Percentiles rank a stretch among this genome's conserved stretches.
phyloP scores from a whole-genome alignment of 2,797 vertebrate genomes.

The Sebastes hubbsi region DNA sequence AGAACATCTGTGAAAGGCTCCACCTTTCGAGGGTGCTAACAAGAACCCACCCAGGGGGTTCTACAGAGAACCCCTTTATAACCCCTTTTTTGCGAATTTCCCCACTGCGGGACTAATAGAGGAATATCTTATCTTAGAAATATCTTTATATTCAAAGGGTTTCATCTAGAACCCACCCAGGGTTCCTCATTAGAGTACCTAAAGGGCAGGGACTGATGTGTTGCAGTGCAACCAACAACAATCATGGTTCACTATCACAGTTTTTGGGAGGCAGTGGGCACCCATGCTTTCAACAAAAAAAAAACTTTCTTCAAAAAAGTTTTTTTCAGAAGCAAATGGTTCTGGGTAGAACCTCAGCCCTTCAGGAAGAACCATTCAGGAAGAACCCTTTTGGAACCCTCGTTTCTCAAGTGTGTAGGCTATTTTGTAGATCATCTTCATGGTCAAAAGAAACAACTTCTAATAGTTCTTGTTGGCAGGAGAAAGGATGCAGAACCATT shows the following conservation, averaged over 20 bases:
- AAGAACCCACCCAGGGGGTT: too few species aligned
- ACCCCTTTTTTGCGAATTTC: too few species aligned
- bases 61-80: not conserved
- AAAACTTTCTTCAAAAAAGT: not conserved
- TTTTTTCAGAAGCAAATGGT: too few species aligned
- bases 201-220: not conserved
- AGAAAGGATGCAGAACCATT: not conserved
- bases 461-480: too few species aligned
- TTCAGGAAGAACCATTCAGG: too few species aligned
- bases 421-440: not conserved
- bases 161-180: not conserved
- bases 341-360: too few species aligned
- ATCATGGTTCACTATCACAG: not conserved
- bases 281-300: too few species aligned
- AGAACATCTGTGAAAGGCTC: too few species aligned
- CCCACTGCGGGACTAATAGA: too few species aligned
- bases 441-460: not conserved
- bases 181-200: not conserved
- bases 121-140: too few species aligned
- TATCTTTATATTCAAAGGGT: not conserved
- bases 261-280: not conserved
- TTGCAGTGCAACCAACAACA: not conserved
- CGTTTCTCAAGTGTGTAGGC: not conserved
- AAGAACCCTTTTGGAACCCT: not conserved
- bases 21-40: too few species aligned